These are phyloP conservation scores for Pangasius sanitwongsei DNA, from an alignment of 2,797 vertebrate genomes.

Conservation along the genomic window DNA sequence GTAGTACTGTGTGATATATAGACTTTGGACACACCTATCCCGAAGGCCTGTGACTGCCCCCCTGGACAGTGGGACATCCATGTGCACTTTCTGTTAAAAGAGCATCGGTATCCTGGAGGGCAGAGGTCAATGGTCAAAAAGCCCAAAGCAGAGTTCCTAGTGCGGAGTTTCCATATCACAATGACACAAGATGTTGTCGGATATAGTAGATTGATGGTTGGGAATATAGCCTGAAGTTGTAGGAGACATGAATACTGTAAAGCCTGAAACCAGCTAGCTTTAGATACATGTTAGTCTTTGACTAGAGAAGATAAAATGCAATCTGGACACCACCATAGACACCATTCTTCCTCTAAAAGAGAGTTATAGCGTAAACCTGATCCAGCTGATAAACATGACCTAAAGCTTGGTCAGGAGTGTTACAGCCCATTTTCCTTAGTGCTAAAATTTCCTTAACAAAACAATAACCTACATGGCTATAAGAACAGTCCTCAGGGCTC, in stretches of 20 bases:
- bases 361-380: conserved; percentile 4
- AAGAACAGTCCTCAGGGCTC: not conserved
- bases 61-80: conserved; percentile 38
- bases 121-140: conserved; percentile 50
- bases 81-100: conserved; percentile 45
- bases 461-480: not conserved
- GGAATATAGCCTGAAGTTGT: conserved; percentile 21
- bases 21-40: not conserved
- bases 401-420: not conserved
- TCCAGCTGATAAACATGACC: not conserved
- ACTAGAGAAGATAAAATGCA: not conserved
- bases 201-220: conserved; percentile 14
- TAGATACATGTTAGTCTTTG: not conserved
- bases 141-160: conserved; percentile 34
- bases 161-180: conserved; percentile 45
- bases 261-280: not conserved
- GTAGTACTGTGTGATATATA: not conserved
- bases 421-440: not conserved
- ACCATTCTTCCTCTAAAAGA: not conserved
- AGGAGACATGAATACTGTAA: conserved; percentile 17
- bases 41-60: conserved; percentile 21
- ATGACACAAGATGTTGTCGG: conserved; percentile 31
- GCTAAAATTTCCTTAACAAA: not conserved
- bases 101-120: conserved; percentile 36
- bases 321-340: not conserved